Conservation (phyloP, 2,797 vertebrate species). For the Micrastur ruficollis region DNA sequence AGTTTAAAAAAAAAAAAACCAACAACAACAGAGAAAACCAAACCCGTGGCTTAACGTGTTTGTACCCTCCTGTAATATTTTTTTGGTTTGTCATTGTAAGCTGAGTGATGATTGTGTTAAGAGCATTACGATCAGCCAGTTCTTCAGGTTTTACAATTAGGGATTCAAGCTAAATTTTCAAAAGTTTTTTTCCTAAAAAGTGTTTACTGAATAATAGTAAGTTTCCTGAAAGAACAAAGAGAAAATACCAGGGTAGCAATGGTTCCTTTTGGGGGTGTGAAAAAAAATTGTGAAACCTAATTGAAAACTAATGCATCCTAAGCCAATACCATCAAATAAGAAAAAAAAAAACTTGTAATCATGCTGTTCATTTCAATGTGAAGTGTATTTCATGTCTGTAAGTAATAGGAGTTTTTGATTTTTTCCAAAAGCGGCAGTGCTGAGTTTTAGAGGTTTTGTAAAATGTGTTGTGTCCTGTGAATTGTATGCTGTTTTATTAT, state of each 20-base stretch:
- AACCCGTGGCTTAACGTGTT: constrained; percentile 64
- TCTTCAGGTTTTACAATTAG: constrained; percentile 59
- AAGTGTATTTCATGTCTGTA: constrained; percentile 69
- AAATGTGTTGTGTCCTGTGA: constrained; percentile 68
- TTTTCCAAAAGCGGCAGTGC: constrained; percentile 62
- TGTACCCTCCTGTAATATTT: constrained; percentile 67
- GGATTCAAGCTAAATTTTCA: constrained; percentile 28
- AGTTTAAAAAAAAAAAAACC: neutral
- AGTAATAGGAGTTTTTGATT: constrained; percentile 65
- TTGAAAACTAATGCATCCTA: constrained; percentile 43
- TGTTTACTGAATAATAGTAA: neutral
- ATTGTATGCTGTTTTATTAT: constrained; percentile 65
- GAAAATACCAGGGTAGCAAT: neutral
- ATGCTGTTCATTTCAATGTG: constrained; percentile 72
- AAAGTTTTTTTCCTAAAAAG: neutral
- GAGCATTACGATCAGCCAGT: constrained; percentile 22
- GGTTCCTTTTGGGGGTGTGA: neutral
- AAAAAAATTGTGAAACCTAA: constrained; percentile 34
- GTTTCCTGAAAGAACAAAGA: constrained; percentile 18
- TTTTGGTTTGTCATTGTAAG: constrained; percentile 62
- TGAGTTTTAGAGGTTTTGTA: constrained; percentile 75
- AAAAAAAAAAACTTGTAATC: constrained; percentile 66
- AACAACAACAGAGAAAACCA: constrained; percentile 47
- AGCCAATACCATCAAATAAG: constrained; percentile 52
- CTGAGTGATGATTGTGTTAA: constrained; percentile 42